Evolutionary conservation across 2,113 vertebrate genomes (phyloP), one percentile per base, ranked within the genome.

Genomic region (Hippocampus zosterae): DNA sequence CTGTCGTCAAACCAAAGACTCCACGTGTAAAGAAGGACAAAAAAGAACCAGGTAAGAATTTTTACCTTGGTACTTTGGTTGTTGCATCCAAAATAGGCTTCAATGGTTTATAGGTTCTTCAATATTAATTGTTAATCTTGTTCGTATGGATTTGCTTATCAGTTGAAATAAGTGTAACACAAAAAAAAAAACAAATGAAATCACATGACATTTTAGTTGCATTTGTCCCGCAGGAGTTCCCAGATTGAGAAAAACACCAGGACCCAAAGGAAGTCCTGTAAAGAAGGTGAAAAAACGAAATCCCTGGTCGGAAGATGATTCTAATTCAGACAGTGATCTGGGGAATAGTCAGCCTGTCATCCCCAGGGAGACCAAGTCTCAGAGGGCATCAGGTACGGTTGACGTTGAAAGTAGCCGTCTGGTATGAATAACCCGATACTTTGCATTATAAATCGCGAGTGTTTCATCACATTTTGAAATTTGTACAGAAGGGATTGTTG

Each of bases 201-300:
- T 48, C 2, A 44, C 15, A 1, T 50, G 48, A n/a, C 52, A 11
- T n/a, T 23, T 59, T 29, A 6, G 5, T 27, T 59, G 23, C 13
- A 15, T 59, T 60, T 60, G 5, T 16, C 13, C 42, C 87, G 33
- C 90, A 99, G 97, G 93, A 65, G 50, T 88, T 63, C 91, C 95
- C n/a, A 92, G 94, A 69, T 92, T 94, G 73, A 96, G 92, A 84
- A 98, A 95, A 87, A 72, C 94, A 53, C 91, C 94, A 13, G 78
- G 66, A 13, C 80, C 93, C 72, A 99, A 97, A 90, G 71, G 90
- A 11, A 2, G 67, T 1, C 0, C 88, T 18, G 71, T 81, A 19
- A 99, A 98, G 83, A 99, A 96, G 90, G 89, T 91, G 74, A 99
- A 99, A 91, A 99, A 98, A 89, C 91, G 95, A 68, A 99, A 99